Evolutionary conservation across 1,140 invertebrate species (phyloP), one percentile per base, ranked within the genome.

Genomic region (Pollicipes pollicipes): DNA sequence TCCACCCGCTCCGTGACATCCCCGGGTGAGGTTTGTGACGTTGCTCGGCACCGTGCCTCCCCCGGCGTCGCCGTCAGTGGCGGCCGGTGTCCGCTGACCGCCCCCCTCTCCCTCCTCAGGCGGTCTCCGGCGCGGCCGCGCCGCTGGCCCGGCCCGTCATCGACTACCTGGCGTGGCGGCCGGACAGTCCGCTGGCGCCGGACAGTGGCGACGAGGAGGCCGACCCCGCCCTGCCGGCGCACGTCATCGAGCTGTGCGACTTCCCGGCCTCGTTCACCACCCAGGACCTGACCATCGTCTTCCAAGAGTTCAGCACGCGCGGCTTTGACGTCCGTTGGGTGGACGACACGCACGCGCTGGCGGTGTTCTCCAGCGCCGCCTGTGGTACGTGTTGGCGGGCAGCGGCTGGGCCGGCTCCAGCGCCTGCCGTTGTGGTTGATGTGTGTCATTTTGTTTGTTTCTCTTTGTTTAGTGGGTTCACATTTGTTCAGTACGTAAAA

Each of bases 281-380:
- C 6, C 85, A 87, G 75, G 91, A 95, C 81, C 79, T 95, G 68
- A 83, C 90, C 13, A 85, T 87, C 76, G 80, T 87, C 72, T 89
- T 90, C 75, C 85, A 88, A 72, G 83, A 85, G 72, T 89, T 86
- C 76, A 70, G 80, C 67, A 75, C 87, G 73, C 84, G 84, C 26
- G 88, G 87, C 67, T 93, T 93, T 79, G 88, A 92, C 76, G 87
- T 95, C 35, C 92, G 93, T 77, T 95, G 93, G 93, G 92, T 95
- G 26, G 91, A 95, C 78, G 91, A 95, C 78, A 94, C 90, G 24
- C 91, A 93, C 82, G 91, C 91, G 63, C 81, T 95, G 70, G 90
- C 87, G 69, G 86, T 94, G 30, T 95, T 94, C 80, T 86, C 88
- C 77, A 91, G 89, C 81, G 83, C 87, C 67, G 82, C 87, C 74